phyloP scores from a whole-genome alignment of 2,888 invertebrate species.

The Proisotoma minuta region DNA sequence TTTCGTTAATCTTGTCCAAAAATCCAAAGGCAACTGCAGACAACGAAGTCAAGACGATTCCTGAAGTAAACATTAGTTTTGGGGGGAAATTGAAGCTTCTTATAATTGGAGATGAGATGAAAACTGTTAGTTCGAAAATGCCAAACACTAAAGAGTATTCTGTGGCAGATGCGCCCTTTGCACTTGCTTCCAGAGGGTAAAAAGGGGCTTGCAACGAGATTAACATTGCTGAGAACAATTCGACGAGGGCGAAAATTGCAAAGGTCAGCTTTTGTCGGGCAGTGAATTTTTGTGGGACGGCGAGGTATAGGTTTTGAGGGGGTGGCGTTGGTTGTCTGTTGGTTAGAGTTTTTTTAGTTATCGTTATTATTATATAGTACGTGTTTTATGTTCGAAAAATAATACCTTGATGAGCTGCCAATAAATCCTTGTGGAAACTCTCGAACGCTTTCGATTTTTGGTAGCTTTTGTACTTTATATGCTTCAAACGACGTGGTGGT shows the following conservation, averaged over 20 bases:
- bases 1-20: constrained; percentile 24
- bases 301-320: too few relatives aligned
- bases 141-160: constrained; percentile 84
- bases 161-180: constrained; percentile 72
- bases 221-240: constrained; percentile 78
- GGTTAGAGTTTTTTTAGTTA: too few relatives aligned
- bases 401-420: too few relatives aligned
- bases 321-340: too few relatives aligned
- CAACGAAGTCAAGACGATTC: constrained; percentile 75
- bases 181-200: constrained; percentile 70
- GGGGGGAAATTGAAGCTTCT: constrained; percentile 51
- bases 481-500: too few relatives aligned
- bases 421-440: too few relatives aligned
- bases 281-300: too few relatives aligned
- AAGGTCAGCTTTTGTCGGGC: constrained; percentile 72
- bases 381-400: too few relatives aligned
- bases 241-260: constrained; percentile 71
- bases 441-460: too few relatives aligned
- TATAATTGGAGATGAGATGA: constrained; percentile 48
- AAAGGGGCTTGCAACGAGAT: constrained; percentile 81
- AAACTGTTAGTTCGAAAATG: constrained; percentile 53
- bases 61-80: constrained; percentile 73
- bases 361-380: too few relatives aligned
- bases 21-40: constrained; percentile 74
- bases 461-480: too few relatives aligned